Evolutionary conservation across 23 tunicate species (phyloP), one percentile per base, ranked within the genome.

Genomic region (Halocynthia aurantium): DNA sequence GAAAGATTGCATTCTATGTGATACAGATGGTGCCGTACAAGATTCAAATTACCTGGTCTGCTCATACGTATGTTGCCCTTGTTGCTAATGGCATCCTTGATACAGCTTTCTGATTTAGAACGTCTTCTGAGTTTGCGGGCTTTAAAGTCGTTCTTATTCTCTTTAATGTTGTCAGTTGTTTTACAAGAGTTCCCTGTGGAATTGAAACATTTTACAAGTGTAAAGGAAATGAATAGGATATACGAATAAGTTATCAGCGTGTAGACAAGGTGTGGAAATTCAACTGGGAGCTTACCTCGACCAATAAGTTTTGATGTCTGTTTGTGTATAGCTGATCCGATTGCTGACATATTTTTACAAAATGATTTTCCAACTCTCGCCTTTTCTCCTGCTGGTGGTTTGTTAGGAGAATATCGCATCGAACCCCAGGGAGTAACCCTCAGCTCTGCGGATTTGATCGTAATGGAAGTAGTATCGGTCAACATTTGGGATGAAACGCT

Each of bases 351-450:
- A 9, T 65, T 65, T 49, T 65, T 65, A 15, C 10, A 40, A 20
- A 20, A 20, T 10, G 70, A 65, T 49, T 15, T 65, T 20, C 50
- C 22, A 11, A 15, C 31, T 9, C 17, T 65, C 2, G 17, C 31
- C 31, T 15, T 65, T 65, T 44, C 50, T 10, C 50, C 70, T 20
- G 31, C 70, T 65, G 70, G 70, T 5, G 70, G 70, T 65, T 65
- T 65, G 31, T 65, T 65, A 65, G 70, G 70, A 10, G 70, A 65
- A 65, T 65, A 65, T 65, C 70, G 15, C 70, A 65, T 65, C 13
- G 70, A 65, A 6, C 70, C 70, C 70, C 70, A 65, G 13, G 70
- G 17, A 0, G 70, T 65, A 10, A 65, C 0, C 31, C 6, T 65
- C 10, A 65, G 50, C 2, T 65, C 70, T 15, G 50, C 70, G 50